phyloP scores from a whole-genome alignment of 2,113 vertebrate genomes.

The Pionites leucogaster region DNA sequence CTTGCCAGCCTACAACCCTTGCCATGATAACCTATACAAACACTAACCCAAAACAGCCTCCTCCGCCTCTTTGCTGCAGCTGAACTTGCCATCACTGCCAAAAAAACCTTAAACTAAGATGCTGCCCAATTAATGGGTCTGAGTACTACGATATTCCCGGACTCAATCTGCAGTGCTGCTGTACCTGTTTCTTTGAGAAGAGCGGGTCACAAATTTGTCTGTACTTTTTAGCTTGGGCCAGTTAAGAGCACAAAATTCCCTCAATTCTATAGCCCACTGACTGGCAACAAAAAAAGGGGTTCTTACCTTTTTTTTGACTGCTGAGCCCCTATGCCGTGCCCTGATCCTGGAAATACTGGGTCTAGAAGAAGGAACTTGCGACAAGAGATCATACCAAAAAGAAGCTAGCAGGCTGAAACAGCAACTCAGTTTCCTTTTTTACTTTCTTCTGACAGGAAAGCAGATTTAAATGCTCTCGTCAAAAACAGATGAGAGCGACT shows the following conservation, averaged over 20 bases:
- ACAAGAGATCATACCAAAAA: neutral
- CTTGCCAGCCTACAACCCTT: neutral
- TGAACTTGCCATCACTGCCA: neutral
- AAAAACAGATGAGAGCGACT: neutral
- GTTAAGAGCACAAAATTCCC: neutral
- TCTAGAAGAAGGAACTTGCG: neutral
- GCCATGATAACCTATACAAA: neutral
- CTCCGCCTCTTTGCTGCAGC: neutral
- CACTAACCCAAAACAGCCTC: neutral
- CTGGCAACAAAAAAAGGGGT: neutral
- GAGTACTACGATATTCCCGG: fast-evolving
- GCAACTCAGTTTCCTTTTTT: neutral
- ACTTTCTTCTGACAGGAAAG: neutral
- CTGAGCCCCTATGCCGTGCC: neutral
- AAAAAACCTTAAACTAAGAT: neutral
- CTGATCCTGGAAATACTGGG: neutral
- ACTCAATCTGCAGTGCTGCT: neutral
- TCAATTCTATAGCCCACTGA: too few relatives aligned
- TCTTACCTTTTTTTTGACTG: neutral
- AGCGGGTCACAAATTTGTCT: neutral
- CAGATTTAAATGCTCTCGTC: neutral
- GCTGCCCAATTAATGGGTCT: neutral
- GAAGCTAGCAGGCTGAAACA: neutral
- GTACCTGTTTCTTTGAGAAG: neutral
- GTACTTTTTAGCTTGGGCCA: neutral